Evolutionary conservation across 2,888 invertebrate species (phyloP), one percentile per base, ranked within the genome.

Genomic region (Amphiduros pacificus): DNA sequence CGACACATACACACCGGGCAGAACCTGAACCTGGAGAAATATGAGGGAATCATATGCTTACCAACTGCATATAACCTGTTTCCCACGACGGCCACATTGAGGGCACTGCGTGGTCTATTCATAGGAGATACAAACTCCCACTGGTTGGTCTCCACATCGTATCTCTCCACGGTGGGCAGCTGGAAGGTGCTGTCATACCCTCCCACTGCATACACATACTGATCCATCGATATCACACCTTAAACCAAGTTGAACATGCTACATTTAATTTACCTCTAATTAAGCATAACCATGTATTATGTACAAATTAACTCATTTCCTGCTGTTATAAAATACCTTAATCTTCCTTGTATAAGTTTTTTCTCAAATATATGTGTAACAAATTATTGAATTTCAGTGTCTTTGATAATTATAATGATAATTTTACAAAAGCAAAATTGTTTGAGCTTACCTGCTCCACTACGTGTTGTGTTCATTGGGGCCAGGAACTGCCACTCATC

Each of bases 201-300:
- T 55, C 95, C 95, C 62, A 94, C 90, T n/a, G 93, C 94, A 82
- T 92, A 95, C 69, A 95, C 91, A 80, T 87, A 90, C 77, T 93
- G 92, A 75, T 91, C 91, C 74, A 94, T 85, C 17, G 90, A 90
- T 4, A 90, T 91, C 44, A 93, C 92, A 62, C 93, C 84, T 81
- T 73, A 3, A 17, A 17, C 9, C 11, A 17, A 36, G 17, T 14
- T 36, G 36, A 17, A 36, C 36, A 36, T n/a, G 36, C 9, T 36
- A 36, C 9, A 14, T 36, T 36, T 17, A 36, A 17, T 36, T 36
- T 36, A 36, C 9, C 9, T 14, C 17, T 36, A 36, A 14, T 14
- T 36, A 36, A 14, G 36, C 17, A 9, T 36, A 36, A 36, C 17
- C 36, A 17, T 17, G 36, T 14, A 17, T 36, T 36, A 36, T 17